Base-by-base conservation (phyloP, 2,888 invertebrate species). In the Acleris emargana region DNA sequence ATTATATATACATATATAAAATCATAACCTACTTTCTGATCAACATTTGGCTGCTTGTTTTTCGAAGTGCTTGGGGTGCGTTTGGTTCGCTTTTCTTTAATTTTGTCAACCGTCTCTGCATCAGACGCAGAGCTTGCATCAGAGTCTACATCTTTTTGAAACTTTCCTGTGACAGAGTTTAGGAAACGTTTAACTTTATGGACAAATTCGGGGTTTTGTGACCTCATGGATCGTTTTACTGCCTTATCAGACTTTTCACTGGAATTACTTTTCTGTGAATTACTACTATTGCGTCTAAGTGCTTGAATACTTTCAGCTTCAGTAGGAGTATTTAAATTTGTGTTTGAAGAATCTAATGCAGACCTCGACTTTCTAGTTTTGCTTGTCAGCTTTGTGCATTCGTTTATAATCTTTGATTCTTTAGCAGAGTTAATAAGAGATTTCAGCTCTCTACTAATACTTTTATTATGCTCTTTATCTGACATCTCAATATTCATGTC, bases 391-490 rank as follows among this genome's bases (percentile, higher is more conserved):
- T 89, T 93, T 17, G 90, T 94, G 76, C 93, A 94, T 79, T 94
- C 93, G 72, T 89, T 93, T 51, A 94, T 91, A 55, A 96, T 93
- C 77, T 95, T 94, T 0, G 95, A 95, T 76, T 95, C 95, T 78
- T 94, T 95, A 25, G 95, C 94, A 16, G 95, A 93, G 38, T 94
- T 94, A 69, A 95, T 93, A 25, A 96, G 83, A 1, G 94, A 94
- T 72, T 94, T 91, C 64, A 95, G 84, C 79, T 96, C 95, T 68
- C 94, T 88, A 66, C 91, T 89, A 60, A 93, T 90, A 70, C 88
- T 85, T 69, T 84, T 88, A 66, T 83, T 89, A 42, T 86, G 89
- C 47, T 88, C 91, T 69, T 84, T 89, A 67, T 91, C 91, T 61
- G 81, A 76, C 20, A 69, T 47, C 28, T 90, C 89, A 64, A 81